Percentiles rank a stretch among this genome's conserved stretches.
These are phyloP conservation scores for Celastrina argiolus DNA, from an alignment of 2,888 invertebrate species.

Conservation along the genomic window DNA sequence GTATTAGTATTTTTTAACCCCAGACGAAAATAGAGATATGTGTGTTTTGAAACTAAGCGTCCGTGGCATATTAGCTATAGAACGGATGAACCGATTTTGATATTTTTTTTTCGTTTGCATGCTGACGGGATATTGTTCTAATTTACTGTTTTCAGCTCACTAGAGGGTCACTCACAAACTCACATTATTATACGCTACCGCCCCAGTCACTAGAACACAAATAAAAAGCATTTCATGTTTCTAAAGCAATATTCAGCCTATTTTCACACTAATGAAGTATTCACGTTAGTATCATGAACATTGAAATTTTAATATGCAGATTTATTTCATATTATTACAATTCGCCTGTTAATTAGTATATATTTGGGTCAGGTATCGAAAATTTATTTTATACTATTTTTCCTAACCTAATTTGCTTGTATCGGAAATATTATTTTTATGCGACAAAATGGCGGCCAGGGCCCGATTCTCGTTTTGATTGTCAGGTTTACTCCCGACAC, in stretches of 20 bases:
- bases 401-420: not conserved
- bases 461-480: no score
- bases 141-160: no score
- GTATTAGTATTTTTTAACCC: no score
- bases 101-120: no score
- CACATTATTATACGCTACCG: not conserved
- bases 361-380: not conserved
- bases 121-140: no score
- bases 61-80: no score
- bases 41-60: no score
- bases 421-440: not conserved
- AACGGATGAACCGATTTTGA: no score
- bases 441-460: no score
- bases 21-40: no score
- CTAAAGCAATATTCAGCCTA: constrained; percentile 56
- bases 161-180: no score
- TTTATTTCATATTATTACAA: not conserved
- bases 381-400: not conserved
- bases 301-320: not conserved
- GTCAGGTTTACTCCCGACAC: no score
- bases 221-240: constrained; percentile 35
- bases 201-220: not conserved
- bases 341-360: not conserved
- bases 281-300: constrained; percentile 42
- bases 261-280: constrained; percentile 66